Base-by-base conservation (phyloP, 2,888 invertebrate species). In the Eueremaeus valkanovi region DNA sequence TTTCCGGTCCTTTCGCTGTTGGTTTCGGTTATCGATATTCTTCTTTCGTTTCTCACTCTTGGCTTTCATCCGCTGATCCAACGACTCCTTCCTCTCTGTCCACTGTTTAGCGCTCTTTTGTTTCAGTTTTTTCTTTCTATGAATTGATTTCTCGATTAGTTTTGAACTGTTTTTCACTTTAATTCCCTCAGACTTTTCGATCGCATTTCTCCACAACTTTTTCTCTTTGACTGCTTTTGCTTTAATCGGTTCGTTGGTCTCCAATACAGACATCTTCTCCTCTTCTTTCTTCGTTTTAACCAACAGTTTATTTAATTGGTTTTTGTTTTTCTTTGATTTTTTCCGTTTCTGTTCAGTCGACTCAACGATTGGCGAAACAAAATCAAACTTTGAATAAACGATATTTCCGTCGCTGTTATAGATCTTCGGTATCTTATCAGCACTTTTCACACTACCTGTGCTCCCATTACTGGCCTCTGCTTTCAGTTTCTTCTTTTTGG, bases 381-480 rank as follows among this genome's bases (percentile, higher is more conserved):
- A 63, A 36, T 76, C 76, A 74, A 76, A 76, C 61, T 76, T 76
- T 0, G 73, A 73, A 42, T 73, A 76, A 18, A 76, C 73, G n/a
- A 76, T 29, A 63, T 73, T 63, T 29, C 76, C 76, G 9, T 74
- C 36, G 61, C 63, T 45, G n/a, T 76, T 73, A 33, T 40, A 73
- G 18, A 76, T 73, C 29, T 72, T 55, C n/a, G 31, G 31, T 9
- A 42, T 6, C n/a, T 72, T 63, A 27, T 31, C n/a, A 18, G 1
- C 16, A 27, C 18, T 27, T 11, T 24, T 45, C 6, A 3, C 16
- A 51, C 8, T 29, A 16, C 36, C 33, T 18, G 24, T 24, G 61
- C 42, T 63, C n/a, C n/a, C n/a, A 13, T 74, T 40, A 11, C 8
- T 70, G 31, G 9, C 40, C 1, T 6, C 36, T 21, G 18, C 11